A percentile compares a stretch with the other conserved stretches of the same genome.
These are phyloP conservation scores for Phenganax marumi DNA, from an alignment of 92 coral and sea anemone genomes.

Conservation along the genomic window DNA sequence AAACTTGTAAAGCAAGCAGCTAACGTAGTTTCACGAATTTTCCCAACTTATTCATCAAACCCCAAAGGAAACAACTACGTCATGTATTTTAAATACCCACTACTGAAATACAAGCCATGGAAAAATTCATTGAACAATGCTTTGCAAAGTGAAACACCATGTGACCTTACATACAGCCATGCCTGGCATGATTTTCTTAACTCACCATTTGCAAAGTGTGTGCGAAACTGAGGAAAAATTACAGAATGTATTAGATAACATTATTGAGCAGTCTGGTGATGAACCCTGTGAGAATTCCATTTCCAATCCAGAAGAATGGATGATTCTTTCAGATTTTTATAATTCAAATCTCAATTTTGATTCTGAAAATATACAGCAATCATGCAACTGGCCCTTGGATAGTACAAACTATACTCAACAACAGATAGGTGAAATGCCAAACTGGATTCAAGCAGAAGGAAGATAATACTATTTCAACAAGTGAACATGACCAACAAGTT, in stretches of 20 bases:
- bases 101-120: slow-evolving; percentile 6
- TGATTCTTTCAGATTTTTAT: not conserved
- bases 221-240: not conserved
- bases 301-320: not conserved
- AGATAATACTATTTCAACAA: slow-evolving; percentile 19
- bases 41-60: not conserved
- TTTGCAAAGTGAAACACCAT: not conserved
- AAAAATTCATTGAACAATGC: not conserved
- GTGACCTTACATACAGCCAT: not conserved
- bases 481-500: not conserved
- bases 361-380: not conserved
- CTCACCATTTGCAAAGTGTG: not conserved
- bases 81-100: not conserved
- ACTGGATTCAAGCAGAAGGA: slow-evolving; percentile 53
- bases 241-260: not conserved
- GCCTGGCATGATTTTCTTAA: slow-evolving; percentile 1
- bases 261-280: not conserved
- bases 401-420: not conserved
- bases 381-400: not conserved
- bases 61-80: not conserved
- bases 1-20: not conserved
- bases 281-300: too few species aligned
- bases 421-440: slow-evolving; percentile 58
- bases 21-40: not conserved
- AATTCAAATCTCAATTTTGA: not conserved